Evolutionary conservation across 2,113 vertebrate genomes (phyloP).

Genomic region (Hemicordylus capensis): DNA sequence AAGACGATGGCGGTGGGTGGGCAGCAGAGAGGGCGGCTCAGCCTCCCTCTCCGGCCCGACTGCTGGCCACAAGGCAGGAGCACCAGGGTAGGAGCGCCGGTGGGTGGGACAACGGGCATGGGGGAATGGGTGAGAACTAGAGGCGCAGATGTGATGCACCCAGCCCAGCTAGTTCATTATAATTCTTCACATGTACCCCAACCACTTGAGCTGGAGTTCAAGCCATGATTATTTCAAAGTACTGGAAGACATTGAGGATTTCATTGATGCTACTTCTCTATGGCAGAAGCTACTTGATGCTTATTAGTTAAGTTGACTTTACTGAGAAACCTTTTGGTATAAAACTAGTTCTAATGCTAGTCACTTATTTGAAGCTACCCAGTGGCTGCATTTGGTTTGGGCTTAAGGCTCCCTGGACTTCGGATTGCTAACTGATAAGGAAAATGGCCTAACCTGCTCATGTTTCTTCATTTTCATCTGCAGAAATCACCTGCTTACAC

Average conservation of each 20-base stretch:
- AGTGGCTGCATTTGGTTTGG: neutral
- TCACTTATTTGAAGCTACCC: neutral
- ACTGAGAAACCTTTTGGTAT: neutral
- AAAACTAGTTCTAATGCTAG: neutral
- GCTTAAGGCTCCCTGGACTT: neutral
- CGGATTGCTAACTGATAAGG: neutral
- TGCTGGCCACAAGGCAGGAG: no score
- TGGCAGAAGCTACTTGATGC: neutral
- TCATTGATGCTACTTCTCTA: neutral
- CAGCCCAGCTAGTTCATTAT: no score
- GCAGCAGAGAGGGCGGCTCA: no score
- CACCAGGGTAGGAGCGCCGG: no score
- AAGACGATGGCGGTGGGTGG: no score
- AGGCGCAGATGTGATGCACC: no score
- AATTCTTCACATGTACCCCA: no score
- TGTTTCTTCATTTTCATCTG: no score
- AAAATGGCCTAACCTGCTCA: neutral
- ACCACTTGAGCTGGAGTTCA: no score
- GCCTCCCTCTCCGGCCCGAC: no score
- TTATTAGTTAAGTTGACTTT: neutral
- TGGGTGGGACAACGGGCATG: no score
- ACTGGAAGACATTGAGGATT: neutral
- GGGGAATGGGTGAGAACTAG: no score
- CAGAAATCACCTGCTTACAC: neutral
- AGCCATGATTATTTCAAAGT: neutral